Evolutionary conservation across 2,113 vertebrate species (phyloP), one percentile per base, ranked within the genome.

Genomic region (Cinclus mexicanus): DNA sequence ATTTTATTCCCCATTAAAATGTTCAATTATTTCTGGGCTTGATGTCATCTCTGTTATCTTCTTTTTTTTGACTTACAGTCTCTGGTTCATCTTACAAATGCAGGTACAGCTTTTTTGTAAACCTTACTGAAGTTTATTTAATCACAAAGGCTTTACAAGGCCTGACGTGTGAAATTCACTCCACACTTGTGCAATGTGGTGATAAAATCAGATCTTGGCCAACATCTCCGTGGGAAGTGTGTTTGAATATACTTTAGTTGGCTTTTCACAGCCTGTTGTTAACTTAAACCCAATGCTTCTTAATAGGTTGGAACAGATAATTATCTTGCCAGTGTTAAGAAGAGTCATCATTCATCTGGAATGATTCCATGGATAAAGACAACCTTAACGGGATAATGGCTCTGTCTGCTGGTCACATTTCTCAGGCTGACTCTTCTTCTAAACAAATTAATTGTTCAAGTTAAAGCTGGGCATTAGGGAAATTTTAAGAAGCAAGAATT

Each of bases 61-160:
- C 74, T 61, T 69, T 33, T 50, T 35, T 83, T 46, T 39, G 53
- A 53, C 42, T 87, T 61, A 7, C 4, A 35, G 31, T 84, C 65
- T 72, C 90, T 33, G 11, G 31, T 53, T 83, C 3, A 1, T 1
- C 1, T 57, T 29, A 33, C 41, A 83, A 63, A 79, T 6, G 41
- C 15, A 53, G 28, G 72, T 44, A 44, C 57, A 95, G 89, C 19
- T 57, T 85, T 85, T 89, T 50, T 89, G 94, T 94, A 76, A 90
- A 82, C 60, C 83, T 70, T 8, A 2, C 5, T 63, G 89, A 75
- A 81, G 83, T 95, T 97, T 96, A 83, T 96, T 96, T 96, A 93
- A 75, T 85, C 75, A 61, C 79, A 61, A 41, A 94, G 67, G 57
- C 53, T 92, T 78, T 91, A 46, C 68, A 74, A 93, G 65, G 87